Percentiles rank a stretch among this genome's conserved stretches.
Conservation (phyloP, 53 echinoderm and acorn worm species). For the Patiria pectinifera region DNA sequence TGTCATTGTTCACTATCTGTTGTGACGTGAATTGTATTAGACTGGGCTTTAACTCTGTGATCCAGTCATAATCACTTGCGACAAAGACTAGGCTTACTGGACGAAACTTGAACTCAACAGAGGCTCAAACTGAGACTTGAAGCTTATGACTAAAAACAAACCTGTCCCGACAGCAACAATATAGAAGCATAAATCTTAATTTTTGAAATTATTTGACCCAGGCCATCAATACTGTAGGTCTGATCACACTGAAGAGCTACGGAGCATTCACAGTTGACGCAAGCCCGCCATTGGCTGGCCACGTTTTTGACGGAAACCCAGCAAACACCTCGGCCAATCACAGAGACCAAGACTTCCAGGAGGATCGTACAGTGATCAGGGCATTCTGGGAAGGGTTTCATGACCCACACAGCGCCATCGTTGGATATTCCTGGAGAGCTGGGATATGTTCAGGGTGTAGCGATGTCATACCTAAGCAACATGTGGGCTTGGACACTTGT, state of each 20-base stretch:
- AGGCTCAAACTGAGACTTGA: too few relatives aligned
- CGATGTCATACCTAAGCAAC: slow-evolving; percentile 53
- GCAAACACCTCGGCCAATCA: background rate
- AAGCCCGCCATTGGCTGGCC: slow-evolving; percentile 61
- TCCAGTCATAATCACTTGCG: too few relatives aligned
- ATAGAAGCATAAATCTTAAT: background rate
- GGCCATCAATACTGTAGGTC: slow-evolving; percentile 12
- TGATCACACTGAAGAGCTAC: slow-evolving; percentile 1
- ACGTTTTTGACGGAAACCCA: slow-evolving; percentile 60
- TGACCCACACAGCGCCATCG: slow-evolving; percentile 50
- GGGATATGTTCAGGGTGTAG: slow-evolving; percentile 62
- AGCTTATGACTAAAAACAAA: too few relatives aligned
- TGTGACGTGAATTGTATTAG: too few relatives aligned
- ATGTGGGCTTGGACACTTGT: slow-evolving; percentile 55
- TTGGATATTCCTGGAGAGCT: slow-evolving; percentile 46
- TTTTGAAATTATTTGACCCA: background rate
- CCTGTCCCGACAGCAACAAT: too few relatives aligned
- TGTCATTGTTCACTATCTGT: too few relatives aligned
- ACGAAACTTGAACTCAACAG: too few relatives aligned
- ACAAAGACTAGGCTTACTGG: too few relatives aligned
- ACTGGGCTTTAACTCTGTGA: too few relatives aligned
- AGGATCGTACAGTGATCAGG: slow-evolving; percentile 23
- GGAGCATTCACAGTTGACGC: slow-evolving; percentile 58
- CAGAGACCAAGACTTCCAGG: slow-evolving; percentile 64
- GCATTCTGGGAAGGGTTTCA: slow-evolving; percentile 71